Evolutionary conservation across 1,140 invertebrate species (phyloP).

Genomic region (Chymomyza costata): DNA sequence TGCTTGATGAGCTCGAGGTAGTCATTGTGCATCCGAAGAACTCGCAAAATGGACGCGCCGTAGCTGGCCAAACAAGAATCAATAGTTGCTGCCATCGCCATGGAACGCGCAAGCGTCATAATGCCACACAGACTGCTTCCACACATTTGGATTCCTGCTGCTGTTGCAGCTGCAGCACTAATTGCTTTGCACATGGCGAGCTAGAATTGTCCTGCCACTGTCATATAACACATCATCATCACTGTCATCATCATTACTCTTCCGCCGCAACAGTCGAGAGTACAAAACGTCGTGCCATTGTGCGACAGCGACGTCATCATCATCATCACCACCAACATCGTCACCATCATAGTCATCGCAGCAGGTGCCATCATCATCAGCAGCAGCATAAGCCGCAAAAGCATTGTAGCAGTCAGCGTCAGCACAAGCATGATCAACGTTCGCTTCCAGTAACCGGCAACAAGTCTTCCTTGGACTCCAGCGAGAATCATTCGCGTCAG

Average conservation of each 20-base stretch:
- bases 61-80: conserved; percentile 2
- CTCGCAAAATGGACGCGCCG: conserved; percentile 12
- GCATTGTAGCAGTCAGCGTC: conserved; percentile 14
- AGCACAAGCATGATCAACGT: conserved; percentile 17
- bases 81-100: conserved; percentile 35
- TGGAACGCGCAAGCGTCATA: conserved; percentile 50
- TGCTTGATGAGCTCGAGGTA: conserved; percentile 36
- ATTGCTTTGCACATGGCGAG: not conserved
- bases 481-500: conserved; percentile 37
- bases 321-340: conserved; percentile 27
- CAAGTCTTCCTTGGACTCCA: conserved; percentile 70
- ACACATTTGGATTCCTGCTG: conserved; percentile 30
- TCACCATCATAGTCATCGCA: conserved; percentile 6
- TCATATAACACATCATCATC: conserved; percentile 56
- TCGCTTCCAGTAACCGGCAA: conserved; percentile 25
- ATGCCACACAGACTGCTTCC: conserved; percentile 60
- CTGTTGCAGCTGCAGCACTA: conserved; percentile 16
- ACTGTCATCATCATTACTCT: conserved; percentile 35
- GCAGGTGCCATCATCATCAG: conserved; percentile 4
- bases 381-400: conserved; percentile 14
- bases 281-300: conserved; percentile 2
- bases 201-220: conserved; percentile 10
- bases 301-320: conserved; percentile 25
- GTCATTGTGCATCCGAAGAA: conserved; percentile 53
- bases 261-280: too few species aligned